Evolutionary conservation across 1,140 invertebrate genomes (phyloP).

Genomic region (Vanessa atalanta): DNA sequence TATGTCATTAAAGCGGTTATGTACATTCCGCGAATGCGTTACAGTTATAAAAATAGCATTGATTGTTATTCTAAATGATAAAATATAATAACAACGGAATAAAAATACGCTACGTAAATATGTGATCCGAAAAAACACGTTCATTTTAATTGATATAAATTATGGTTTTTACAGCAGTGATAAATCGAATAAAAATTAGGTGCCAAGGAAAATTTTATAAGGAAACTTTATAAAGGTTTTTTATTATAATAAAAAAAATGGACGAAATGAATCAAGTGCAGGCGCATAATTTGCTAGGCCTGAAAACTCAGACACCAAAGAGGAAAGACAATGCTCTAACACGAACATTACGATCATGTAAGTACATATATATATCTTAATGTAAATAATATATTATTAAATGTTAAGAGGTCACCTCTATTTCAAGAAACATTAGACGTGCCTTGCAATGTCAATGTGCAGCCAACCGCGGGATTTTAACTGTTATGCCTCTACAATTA

Average conservation of each 20-base stretch:
- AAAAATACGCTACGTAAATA: background rate
- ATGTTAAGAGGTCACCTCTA: background rate
- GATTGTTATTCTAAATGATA: conserved; percentile 1
- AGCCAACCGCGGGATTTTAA: conserved; percentile 2
- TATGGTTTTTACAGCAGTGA: conserved; percentile 9
- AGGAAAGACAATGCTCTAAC: conserved; percentile 60
- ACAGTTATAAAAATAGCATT: background rate
- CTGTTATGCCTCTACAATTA: background rate
- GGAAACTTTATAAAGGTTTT: background rate
- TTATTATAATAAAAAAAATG: conserved; percentile 30
- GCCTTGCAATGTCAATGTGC: background rate
- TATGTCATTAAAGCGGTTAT: too few relatives aligned
- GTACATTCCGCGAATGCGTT: background rate
- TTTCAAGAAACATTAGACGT: background rate
- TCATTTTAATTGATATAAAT: background rate
- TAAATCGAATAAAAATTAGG: background rate
- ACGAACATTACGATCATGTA: conserved; percentile 61
- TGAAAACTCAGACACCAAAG: conserved; percentile 51
- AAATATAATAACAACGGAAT: background rate
- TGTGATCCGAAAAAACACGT: background rate
- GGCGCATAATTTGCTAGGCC: conserved; percentile 65
- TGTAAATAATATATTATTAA: too few relatives aligned
- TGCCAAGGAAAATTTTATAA: background rate
- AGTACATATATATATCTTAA: conserved; percentile 42
- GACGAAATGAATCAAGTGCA: conserved; percentile 61